phyloP scores from a whole-genome alignment of 2,888 invertebrate species.

The Teleogryllus oceanicus region DNA sequence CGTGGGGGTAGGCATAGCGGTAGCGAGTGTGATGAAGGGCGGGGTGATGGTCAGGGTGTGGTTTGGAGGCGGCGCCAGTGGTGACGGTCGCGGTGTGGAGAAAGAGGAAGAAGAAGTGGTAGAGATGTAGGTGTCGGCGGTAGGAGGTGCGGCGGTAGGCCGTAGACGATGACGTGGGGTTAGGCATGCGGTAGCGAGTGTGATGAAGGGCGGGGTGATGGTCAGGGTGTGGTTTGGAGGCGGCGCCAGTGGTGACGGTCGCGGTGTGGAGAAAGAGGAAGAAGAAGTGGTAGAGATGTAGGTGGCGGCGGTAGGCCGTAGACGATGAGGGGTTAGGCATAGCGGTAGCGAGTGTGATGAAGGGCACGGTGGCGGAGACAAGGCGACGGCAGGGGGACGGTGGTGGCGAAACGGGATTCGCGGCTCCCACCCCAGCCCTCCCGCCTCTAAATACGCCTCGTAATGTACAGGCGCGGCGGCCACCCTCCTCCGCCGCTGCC shows the following conservation, averaged over 20 bases:
- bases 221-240: neutral
- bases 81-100: neutral
- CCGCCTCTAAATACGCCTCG: neutral
- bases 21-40: neutral
- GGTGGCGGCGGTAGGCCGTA: neutral
- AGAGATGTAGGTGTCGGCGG: no score
- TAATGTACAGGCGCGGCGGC: slow-evolving; percentile 4
- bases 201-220: neutral
- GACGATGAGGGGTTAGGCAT: neutral
- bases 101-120: no score
- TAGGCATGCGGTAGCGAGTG: neutral
- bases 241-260: neutral
- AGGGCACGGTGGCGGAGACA: neutral
- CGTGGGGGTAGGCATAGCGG: neutral
- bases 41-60: neutral
- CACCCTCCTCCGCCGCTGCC: neutral
- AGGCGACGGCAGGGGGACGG: neutral
- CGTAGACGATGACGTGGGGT: neutral
- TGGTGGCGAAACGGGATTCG: neutral
- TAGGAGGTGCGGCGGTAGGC: neutral
- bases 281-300: no score
- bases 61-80: neutral
- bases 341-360: neutral
- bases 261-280: no score
- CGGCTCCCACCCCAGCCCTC: neutral